A percentile compares a stretch with the other conserved stretches of the same genome.
These are phyloP conservation scores for Mylabris sibirica DNA, from an alignment of 2,888 invertebrate species.

Conservation along the genomic window DNA sequence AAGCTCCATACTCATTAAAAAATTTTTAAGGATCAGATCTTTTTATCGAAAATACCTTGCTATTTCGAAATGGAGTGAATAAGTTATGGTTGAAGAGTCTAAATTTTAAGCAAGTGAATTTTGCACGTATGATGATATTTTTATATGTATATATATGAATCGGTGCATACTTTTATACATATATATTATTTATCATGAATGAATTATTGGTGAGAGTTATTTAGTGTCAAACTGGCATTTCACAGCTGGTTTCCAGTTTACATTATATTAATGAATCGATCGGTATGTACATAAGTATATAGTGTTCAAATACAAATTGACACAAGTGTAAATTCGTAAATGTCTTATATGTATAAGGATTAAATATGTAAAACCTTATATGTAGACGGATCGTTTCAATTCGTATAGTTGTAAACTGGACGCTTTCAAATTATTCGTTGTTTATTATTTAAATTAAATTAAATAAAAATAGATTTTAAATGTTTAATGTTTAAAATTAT, in stretches of 20 bases:
- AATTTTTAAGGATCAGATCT: neutral
- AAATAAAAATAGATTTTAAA: slow-evolving; percentile 1
- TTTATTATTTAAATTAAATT: neutral
- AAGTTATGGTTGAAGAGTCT: neutral
- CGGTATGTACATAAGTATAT: neutral
- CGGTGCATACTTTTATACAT: neutral
- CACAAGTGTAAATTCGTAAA: neutral
- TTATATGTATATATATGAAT: neutral
- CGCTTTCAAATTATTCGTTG: neutral
- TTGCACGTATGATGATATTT: neutral
- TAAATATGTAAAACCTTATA: neutral
- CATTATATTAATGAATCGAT: slow-evolving; percentile 11
- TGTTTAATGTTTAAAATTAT: slow-evolving; percentile 16
- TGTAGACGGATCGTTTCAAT: neutral
- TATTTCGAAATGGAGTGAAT: neutral
- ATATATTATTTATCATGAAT: neutral
- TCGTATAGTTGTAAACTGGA: neutral
- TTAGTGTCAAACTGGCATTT: neutral
- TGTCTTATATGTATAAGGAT: neutral
- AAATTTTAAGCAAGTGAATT: neutral
- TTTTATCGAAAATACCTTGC: neutral
- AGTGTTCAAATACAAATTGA: slow-evolving; percentile 5
- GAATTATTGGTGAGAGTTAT: neutral
- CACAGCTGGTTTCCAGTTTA: slow-evolving; percentile 7
- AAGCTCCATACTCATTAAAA: neutral